Evolutionary conservation across 1,140 invertebrate genomes (phyloP).

Genomic region (Drosophila kepulauana): DNA sequence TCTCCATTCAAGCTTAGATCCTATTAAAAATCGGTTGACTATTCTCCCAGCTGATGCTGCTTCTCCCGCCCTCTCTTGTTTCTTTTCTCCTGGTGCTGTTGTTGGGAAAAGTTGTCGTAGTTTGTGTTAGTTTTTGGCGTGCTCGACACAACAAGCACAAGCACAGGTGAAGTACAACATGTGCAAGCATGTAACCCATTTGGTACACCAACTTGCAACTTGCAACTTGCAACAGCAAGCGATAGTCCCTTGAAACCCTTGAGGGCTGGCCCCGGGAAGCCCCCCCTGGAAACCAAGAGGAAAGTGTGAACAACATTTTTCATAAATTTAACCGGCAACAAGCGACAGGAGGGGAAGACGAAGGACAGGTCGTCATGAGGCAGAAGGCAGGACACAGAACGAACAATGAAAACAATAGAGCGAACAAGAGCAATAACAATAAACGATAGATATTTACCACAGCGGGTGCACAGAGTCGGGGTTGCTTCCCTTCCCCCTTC

Average conservation of each 20-base stretch:
- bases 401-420: conserved; percentile 76
- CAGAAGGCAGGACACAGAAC: conserved; percentile 25
- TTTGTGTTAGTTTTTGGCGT: conserved; percentile 46
- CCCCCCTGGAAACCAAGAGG: conserved; percentile 23
- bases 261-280: neutral
- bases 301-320: conserved; percentile 85
- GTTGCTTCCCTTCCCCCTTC: neutral
- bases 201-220: conserved; percentile 64
- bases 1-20: conserved; percentile 31
- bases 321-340: conserved; percentile 80
- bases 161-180: conserved; percentile 57
- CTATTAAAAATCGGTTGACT: conserved; percentile 19
- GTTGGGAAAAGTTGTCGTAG: conserved; percentile 4
- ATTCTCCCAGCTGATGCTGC: no score
- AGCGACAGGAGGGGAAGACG: conserved; percentile 9
- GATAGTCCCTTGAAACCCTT: neutral
- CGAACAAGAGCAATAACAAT: conserved; percentile 83
- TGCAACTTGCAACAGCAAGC: neutral
- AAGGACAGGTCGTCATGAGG: conserved; percentile 35
- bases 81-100: conserved; percentile 7
- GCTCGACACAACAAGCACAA: conserved; percentile 25
- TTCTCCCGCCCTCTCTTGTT: neutral
- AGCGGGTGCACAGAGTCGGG: conserved; percentile 57
- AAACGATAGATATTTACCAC: conserved; percentile 83
- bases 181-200: conserved; percentile 77